Evolutionary conservation across 2,888 invertebrate species (phyloP), one percentile per base, ranked within the genome.

Genomic region (Chesias legatella): DNA sequence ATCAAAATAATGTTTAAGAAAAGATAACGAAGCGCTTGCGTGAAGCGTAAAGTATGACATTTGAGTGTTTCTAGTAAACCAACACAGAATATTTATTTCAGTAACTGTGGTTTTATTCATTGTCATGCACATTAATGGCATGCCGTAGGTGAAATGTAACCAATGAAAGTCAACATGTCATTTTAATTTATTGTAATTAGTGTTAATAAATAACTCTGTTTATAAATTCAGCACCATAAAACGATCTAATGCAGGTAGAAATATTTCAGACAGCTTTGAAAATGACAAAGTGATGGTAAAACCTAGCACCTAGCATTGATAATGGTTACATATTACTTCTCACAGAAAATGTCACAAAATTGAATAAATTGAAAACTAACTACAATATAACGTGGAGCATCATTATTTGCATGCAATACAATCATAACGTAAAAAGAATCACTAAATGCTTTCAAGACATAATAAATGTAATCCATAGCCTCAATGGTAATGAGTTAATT

Each of bases 401-500:
- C 13, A 17, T 17, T 17, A 17, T 17, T 62, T 64, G 56, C 58
- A 64, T 69, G 57, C 55, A 67, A 60, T 63, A 60, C 58, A 64
- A 64, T 61, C 50, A 60, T 58, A 56, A 57, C 56, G 64, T 51
- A 60, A 41, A 33, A 40, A 53, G 60, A 65, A 72, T 66, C 60
- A 69, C 63, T 64, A 61, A 58, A 51, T 56, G 54, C 57, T 64
- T 60, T 49, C 55, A 56, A 58, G 60, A 60, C 59, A 63, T 56
- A 17, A n/a, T n/a, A 63, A 58, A 66, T 67, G 60, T 67, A 68
- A 71, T 68, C 64, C 66, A 73, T 67, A 70, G 63, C 63, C 60
- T 60, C 68, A 75, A 79, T 79, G 79, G 69, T 79, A 82, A 79
- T 82, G 78, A 79, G 75, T 71, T 82, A 76, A 84, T 84, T 86